Evolutionary conservation across 2,888 invertebrate species (phyloP).

Genomic region (Baronia brevicornis): DNA sequence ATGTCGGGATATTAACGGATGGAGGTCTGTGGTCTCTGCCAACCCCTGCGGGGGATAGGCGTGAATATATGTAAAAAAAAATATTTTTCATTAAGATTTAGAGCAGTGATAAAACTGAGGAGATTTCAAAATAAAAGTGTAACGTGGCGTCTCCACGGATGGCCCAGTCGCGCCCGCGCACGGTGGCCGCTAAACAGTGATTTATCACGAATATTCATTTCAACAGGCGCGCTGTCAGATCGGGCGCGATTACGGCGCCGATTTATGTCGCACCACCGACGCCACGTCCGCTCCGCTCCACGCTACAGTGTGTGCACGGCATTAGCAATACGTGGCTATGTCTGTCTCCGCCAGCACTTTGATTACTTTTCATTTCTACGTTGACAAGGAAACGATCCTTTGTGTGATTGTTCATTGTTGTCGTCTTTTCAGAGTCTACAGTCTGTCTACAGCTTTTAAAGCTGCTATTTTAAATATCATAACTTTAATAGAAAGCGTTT

Average conservation of each 20-base stretch:
- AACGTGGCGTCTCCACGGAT: constrained; percentile 22
- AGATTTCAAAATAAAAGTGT: constrained; percentile 17
- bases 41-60: too few species aligned
- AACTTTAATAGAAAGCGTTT: too few species aligned
- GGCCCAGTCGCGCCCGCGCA: constrained; percentile 26
- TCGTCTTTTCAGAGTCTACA: too few species aligned
- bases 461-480: too few species aligned
- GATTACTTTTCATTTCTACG: too few species aligned
- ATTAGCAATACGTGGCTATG: constrained; percentile 2
- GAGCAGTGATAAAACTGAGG: neutral
- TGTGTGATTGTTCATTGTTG: too few species aligned
- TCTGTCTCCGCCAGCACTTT: neutral
- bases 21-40: too few species aligned
- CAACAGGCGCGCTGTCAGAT: constrained; percentile 67
- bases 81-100: neutral
- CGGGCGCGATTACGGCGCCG: constrained; percentile 55
- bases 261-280: constrained; percentile 60
- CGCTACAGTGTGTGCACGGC: constrained; percentile 6
- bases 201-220: constrained; percentile 72
- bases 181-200: constrained; percentile 66
- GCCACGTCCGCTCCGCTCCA: constrained; percentile 16
- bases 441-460: too few species aligned
- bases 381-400: too few species aligned
- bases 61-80: too few species aligned
- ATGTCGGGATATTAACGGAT: too few species aligned